Evolutionary conservation across 2,797 vertebrate genomes (phyloP).

Genomic region (Gymnocypris eckloni): DNA sequence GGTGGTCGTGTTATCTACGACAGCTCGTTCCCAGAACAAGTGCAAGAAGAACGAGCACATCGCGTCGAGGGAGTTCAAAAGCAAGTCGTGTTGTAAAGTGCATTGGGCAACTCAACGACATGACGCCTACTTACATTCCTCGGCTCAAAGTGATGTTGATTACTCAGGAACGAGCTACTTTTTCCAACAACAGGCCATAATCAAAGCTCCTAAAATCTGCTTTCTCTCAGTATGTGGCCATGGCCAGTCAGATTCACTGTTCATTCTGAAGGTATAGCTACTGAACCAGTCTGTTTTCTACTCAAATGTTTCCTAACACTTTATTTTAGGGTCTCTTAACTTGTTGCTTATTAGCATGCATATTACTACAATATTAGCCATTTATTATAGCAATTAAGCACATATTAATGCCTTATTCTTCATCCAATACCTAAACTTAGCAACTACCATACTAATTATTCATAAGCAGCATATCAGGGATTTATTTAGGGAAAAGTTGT

Average conservation of each 20-base stretch:
- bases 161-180: background rate
- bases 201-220: background rate
- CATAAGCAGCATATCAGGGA: too few relatives aligned
- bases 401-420: too few relatives aligned
- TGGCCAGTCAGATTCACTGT: background rate
- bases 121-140: background rate
- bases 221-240: background rate
- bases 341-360: too few relatives aligned
- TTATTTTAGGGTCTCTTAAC: too few relatives aligned
- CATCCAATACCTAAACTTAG: too few relatives aligned
- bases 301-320: background rate
- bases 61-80: constrained; percentile 39
- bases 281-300: background rate
- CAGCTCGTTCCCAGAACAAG: constrained; percentile 74
- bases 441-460: too few relatives aligned
- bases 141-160: background rate
- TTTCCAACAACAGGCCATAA: constrained; percentile 2
- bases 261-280: background rate
- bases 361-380: too few relatives aligned
- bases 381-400: too few relatives aligned
- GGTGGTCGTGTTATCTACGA: constrained; percentile 77
- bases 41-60: constrained; percentile 60
- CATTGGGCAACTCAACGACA: background rate
- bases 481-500: too few relatives aligned
- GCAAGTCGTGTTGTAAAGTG: constrained; percentile 20